Base-by-base conservation (phyloP, 2,797 vertebrate species). In the Scarus forsteni region DNA sequence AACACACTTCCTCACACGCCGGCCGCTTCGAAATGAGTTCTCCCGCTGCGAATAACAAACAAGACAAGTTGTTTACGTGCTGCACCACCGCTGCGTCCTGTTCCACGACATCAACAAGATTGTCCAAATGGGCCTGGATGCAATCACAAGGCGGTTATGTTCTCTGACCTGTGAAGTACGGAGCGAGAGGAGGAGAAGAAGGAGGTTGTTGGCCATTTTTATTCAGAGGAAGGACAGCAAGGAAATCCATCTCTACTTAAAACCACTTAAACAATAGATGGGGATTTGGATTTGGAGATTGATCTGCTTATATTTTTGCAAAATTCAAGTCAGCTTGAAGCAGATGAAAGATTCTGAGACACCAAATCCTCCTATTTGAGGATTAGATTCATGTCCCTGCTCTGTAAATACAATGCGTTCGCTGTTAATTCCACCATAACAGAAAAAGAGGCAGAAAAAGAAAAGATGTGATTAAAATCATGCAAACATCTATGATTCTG, bases 211-310 rank as follows among this genome's bases (percentile, higher is more conserved):
- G 10, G 5, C 49, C 8, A 75, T 1, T 65, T 76, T 77, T 46
- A 57, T 76, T 70, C 57, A 9, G 45, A 73, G 60, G 52, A 66
- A 51, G 43, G 12, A 7, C n/a, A 8, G 3, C 1, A 14, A 16
- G 58, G 53, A 68, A 74, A 81, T 69, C 59, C 53, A 49, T 55
- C 38, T 43, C 13, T 15, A 10, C 56, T 75, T 58, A 27, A 78
- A 75, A 55, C 14, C 27, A 48, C 52, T 66, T 48, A 44, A 60
- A 71, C 55, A 79, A 81, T 44, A 49, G 40, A 8, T 51, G 45
- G 69, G 69, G 78, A 77, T 84, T 86, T 75, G 71, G 79, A 67
- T 70, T 73, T 63, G 27, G 12, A 78, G 71, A 80, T 79, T 77
- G 81, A 83, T 69, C 75, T 66, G 54, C 60, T 75, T 56, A 45